These are phyloP conservation scores for Oryzias javanicus DNA, from an alignment of 2,113 vertebrate genomes.

Conservation along the genomic window DNA sequence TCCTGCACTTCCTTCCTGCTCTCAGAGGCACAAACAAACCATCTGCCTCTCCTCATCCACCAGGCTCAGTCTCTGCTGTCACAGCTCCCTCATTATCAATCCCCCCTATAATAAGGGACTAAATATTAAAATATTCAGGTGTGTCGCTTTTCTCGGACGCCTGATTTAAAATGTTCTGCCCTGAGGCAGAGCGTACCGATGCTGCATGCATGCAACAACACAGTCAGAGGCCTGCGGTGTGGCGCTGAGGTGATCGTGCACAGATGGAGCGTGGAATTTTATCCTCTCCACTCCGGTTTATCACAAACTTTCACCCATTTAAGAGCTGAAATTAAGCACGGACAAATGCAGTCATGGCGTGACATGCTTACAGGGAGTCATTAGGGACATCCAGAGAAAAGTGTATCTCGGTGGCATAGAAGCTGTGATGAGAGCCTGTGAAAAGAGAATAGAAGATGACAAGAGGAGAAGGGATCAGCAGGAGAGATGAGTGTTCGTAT, in stretches of 20 bases:
- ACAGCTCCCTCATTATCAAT: slow-evolving; percentile 50
- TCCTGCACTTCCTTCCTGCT: slow-evolving; percentile 38
- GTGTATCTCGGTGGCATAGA: slow-evolving; percentile 30
- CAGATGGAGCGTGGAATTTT: slow-evolving; percentile 25
- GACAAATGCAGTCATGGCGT: slow-evolving; percentile 32
- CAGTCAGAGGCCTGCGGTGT: slow-evolving; percentile 32
- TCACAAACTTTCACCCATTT: slow-evolving; percentile 3
- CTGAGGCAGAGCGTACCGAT: slow-evolving; percentile 33
- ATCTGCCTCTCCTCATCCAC: slow-evolving; percentile 25
- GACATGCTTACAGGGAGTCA: slow-evolving; percentile 35
- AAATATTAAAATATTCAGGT: slow-evolving; percentile 60
- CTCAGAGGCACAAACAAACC: slow-evolving; percentile 33
- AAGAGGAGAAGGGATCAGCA: slow-evolving; percentile 32
- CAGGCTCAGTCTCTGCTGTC: slow-evolving; percentile 40
- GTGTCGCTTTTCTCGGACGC: slow-evolving; percentile 60
- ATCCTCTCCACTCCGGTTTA: slow-evolving; percentile 28
- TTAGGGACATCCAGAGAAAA: slow-evolving; percentile 26
- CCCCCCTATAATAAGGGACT: slow-evolving; percentile 57
- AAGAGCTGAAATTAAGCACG: neutral
- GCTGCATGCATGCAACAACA: slow-evolving; percentile 27
- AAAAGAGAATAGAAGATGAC: slow-evolving; percentile 62
- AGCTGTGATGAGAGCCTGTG: slow-evolving; percentile 32
- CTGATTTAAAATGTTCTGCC: slow-evolving; percentile 61
- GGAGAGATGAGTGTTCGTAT: slow-evolving; percentile 44
- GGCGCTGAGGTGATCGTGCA: slow-evolving; percentile 32